Base-by-base conservation (phyloP, 30 jellyfish, hydroid and myxozoan genomes). In the Haliclystus octoradiatus region DNA sequence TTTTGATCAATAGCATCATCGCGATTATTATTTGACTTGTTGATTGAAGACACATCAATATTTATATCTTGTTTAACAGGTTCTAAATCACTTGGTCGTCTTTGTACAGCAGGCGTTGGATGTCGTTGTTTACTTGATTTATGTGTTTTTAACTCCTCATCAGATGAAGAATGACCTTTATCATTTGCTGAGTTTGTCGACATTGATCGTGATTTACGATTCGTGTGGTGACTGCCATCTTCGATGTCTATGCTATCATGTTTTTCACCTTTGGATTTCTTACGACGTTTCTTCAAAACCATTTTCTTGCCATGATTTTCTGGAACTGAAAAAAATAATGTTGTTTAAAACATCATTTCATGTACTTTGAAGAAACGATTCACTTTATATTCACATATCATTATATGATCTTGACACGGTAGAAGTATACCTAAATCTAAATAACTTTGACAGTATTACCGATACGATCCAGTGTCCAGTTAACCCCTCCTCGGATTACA, bases 71-170 rank as follows among this genome's bases (percentile, higher is more conserved):
- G 9, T 40, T 40, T 40, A 19, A 40, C 19, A 40, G 57, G 57
- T 9, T 40, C 57, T 23, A 49, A 24, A 5, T 26, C 27, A 69
- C 49, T 40, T n/a, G 61, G 50, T 7, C 23, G 25, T 25, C n/a
- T 30, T 26, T 25, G 23, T 5, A 64, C 68, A 28, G 50, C 46
- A 26, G 79, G 79, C 22, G 79, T 69, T 2, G 79, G 79, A 13
- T n/a, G 34, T 40, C 79, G 79, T 22, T 69, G 71, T 26, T 51
- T 67, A n/a, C 68, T 28, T 9, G 65, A 25, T 28, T 26, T 19
- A 0, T 46, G 46, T 24, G 22, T 33, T 19, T 27, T 46, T 15
- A 2, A 9, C 13, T 67, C 68, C 7, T 67, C 77, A 26, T 67
- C 46, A 2, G 77, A 67, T 25, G 66, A 25, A 15, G 66, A 34